Evolutionary conservation across 2,797 vertebrate genomes (phyloP).

Genomic region (Rhadinocentrus ornatus): DNA sequence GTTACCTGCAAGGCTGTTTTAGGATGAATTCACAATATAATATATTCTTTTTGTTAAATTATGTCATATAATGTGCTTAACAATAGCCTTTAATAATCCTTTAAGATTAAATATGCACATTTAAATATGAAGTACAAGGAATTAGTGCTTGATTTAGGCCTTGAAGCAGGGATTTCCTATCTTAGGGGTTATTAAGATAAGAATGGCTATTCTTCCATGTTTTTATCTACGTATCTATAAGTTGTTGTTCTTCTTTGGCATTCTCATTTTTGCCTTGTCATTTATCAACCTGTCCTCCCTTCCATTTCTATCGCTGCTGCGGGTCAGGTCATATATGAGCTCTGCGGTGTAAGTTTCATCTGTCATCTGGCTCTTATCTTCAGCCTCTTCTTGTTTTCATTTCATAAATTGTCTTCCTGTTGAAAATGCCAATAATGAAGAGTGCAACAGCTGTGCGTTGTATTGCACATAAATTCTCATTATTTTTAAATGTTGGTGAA

Average conservation of each 20-base stretch:
- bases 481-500: conserved; percentile 23
- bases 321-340: conserved; percentile 85
- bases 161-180: neutral
- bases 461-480: conserved; percentile 4
- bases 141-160: neutral
- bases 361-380: conserved; percentile 22
- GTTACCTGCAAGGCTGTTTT: no score
- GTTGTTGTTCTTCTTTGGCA: conserved; percentile 36
- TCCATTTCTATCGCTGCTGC: conserved; percentile 43
- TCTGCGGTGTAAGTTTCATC: conserved; percentile 83
- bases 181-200: no score
- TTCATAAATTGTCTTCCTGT: conserved; percentile 17
- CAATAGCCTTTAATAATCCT: no score
- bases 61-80: no score
- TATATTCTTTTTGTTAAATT: no score
- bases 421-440: neutral
- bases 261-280: conserved; percentile 30
- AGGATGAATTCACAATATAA: no score
- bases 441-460: neutral
- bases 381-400: conserved; percentile 25
- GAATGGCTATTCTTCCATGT: neutral
- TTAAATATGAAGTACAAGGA: no score
- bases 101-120: neutral
- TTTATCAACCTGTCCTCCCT: conserved; percentile 48
- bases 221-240: conserved; percentile 5